Evolutionary conservation across 2,113 vertebrate species (phyloP).

Genomic region (Microtus montanus): DNA sequence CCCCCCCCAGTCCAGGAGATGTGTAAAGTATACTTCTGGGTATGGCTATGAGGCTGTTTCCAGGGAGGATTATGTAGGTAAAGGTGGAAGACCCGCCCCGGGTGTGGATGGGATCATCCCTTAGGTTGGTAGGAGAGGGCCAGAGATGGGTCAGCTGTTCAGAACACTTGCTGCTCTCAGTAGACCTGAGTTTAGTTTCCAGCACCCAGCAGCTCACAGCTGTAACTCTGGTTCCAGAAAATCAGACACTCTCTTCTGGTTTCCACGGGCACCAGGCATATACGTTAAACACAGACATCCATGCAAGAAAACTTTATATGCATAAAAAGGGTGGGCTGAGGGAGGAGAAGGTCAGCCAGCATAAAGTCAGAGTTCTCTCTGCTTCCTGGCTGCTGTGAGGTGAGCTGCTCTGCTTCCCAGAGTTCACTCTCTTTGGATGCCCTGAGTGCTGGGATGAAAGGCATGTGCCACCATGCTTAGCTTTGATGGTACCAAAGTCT

Average conservation of each 20-base stretch:
- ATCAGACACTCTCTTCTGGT: too few relatives aligned
- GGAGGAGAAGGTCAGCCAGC: not conserved
- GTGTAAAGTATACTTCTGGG: not conserved
- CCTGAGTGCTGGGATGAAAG: not conserved
- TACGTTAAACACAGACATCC: too few relatives aligned
- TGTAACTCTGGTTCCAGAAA: not conserved
- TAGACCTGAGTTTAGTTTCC: not conserved
- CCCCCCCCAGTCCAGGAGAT: not conserved
- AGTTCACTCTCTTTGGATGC: not conserved
- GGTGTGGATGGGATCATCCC: too few relatives aligned
- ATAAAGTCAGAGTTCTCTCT: not conserved
- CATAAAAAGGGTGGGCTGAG: not conserved
- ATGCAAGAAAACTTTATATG: not conserved
- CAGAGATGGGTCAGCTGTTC: not conserved
- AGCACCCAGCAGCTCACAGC: not conserved
- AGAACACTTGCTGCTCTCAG: not conserved
- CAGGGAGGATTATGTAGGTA: not conserved
- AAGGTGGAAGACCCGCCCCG: not conserved
- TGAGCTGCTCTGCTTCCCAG: not conserved
- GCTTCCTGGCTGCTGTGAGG: not conserved
- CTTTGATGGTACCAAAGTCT: not conserved
- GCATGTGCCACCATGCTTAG: not conserved
- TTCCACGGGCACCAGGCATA: not conserved
- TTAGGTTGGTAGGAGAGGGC: not conserved
- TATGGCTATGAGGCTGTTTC: not conserved